Percentiles rank a stretch among this genome's conserved stretches.
Evolutionary conservation across 2,797 vertebrate genomes (phyloP).

Genomic region (Botia almorhae): DNA sequence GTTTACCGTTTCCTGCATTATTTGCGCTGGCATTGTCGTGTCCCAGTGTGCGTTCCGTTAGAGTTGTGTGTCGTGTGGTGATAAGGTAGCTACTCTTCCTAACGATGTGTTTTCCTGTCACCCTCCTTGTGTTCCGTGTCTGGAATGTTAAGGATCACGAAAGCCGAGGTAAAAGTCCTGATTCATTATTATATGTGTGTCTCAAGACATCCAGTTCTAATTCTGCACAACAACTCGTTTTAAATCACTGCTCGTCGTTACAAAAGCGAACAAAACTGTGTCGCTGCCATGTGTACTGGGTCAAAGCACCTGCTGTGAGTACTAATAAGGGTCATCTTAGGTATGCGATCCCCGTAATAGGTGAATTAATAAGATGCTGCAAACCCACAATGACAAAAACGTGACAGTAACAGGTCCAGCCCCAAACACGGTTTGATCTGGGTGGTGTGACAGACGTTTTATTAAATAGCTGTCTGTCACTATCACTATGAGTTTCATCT

Average conservation of each 20-base stretch:
- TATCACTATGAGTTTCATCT: slow-evolving; percentile 1
- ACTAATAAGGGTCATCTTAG: not conserved
- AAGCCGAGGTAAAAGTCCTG: not conserved
- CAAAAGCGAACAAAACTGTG: not conserved
- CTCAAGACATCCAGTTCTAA: not conserved
- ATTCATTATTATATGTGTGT: not conserved
- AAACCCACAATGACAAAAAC: not conserved
- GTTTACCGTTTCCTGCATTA: not conserved
- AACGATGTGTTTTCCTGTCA: not conserved
- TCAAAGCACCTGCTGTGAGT: not conserved
- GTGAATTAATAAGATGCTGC: slow-evolving; percentile 22
- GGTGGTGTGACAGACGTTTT: not conserved
- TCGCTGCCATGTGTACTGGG: not conserved
- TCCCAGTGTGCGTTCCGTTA: no score
- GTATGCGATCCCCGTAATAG: not conserved
- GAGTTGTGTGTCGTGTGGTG: not conserved
- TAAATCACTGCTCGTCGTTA: not conserved
- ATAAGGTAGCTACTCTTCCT: not conserved
- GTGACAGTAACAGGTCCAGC: not conserved
- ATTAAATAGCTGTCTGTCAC: not conserved
- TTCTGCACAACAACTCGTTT: not conserved
- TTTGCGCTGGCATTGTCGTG: not conserved
- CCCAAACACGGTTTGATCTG: not conserved
- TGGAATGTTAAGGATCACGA: not conserved
- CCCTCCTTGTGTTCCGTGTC: not conserved